Percentiles rank a stretch among this genome's conserved stretches.
Conservation (phyloP, 2,888 invertebrate species). For the Dorcus parallelipipedus region DNA sequence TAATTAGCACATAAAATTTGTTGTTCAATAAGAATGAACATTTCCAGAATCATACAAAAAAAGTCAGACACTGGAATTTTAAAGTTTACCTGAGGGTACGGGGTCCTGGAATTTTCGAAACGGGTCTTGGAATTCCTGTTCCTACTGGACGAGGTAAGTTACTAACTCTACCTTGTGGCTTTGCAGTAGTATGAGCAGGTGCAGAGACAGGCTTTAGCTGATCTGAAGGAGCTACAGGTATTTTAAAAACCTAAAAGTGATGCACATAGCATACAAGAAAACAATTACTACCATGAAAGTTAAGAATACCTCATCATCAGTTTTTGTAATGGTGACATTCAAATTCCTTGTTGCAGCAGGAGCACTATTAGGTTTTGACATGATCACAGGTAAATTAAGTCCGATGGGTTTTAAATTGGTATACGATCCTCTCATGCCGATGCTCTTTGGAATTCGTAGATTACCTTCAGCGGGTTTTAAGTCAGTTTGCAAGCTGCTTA, state of each 20-base stretch:
- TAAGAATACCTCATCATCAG: slow-evolving; percentile 1
- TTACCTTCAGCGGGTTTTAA: slow-evolving; percentile 25
- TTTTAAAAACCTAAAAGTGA: slow-evolving; percentile 12
- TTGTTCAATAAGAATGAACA: neutral
- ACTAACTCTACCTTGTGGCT: slow-evolving; percentile 33
- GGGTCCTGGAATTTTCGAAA: slow-evolving; percentile 44
- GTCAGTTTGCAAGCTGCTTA: slow-evolving; percentile 21
- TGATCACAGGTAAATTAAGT: slow-evolving; percentile 34
- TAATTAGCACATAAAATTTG: neutral
- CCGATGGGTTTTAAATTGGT: slow-evolving; percentile 41
- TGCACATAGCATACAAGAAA: slow-evolving; percentile 1
- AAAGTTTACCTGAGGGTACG: slow-evolving; percentile 29
- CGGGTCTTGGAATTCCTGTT: slow-evolving; percentile 42
- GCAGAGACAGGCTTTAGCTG: slow-evolving; percentile 15
- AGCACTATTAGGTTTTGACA: slow-evolving; percentile 10
- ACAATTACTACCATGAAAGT: neutral
- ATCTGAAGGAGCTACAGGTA: slow-evolving; percentile 9
- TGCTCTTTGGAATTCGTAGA: slow-evolving; percentile 38
- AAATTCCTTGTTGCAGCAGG: slow-evolving; percentile 14
- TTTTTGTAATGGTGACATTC: slow-evolving; percentile 9
- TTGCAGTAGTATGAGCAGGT: slow-evolving; percentile 16
- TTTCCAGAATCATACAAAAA: no score
- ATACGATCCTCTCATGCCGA: slow-evolving; percentile 43
- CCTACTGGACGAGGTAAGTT: slow-evolving; percentile 43
- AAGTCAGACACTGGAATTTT: neutral